Evolutionary conservation across 1,140 invertebrate species (phyloP).

Genomic region (Elysia chlorotica): DNA sequence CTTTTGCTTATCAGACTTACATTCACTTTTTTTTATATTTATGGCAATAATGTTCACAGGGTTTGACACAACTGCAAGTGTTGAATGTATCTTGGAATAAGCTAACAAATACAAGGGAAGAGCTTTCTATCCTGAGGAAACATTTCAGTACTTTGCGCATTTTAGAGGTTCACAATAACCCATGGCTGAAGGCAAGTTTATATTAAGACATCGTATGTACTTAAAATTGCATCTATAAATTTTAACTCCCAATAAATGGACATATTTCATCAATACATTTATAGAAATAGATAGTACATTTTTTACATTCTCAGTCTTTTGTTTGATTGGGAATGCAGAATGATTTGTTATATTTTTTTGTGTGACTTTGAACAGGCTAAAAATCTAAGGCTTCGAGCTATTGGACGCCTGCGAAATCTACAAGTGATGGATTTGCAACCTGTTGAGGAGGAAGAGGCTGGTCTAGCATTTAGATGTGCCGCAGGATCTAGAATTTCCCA

Average conservation of each 20-base stretch:
- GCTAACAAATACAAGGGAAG: constrained; percentile 50
- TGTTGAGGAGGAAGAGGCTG: constrained; percentile 51
- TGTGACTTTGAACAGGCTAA: no score
- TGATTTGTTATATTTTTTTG: no score
- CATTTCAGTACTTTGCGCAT: constrained; percentile 42
- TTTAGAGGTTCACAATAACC: constrained; percentile 53
- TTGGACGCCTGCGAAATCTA: constrained; percentile 54
- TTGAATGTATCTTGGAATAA: constrained; percentile 58
- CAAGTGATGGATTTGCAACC: constrained; percentile 44
- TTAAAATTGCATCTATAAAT: no score
- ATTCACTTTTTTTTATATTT: not conserved
- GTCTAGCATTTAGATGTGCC: constrained; percentile 51
- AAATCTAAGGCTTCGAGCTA: constrained; percentile 45
- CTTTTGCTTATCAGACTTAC: no score
- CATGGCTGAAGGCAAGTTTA: constrained; percentile 57
- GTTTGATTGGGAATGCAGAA: no score
- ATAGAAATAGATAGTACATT: no score
- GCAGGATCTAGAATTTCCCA: constrained; percentile 59
- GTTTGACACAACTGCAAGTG: constrained; percentile 37
- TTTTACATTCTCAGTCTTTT: no score
- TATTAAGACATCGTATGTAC: no score
- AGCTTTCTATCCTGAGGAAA: constrained; percentile 55
- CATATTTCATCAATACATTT: no score
- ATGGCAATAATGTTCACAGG: no score
- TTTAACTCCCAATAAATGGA: no score